phyloP scores from a whole-genome alignment of 2,113 vertebrate genomes.

The Tachysurus vachellii region DNA sequence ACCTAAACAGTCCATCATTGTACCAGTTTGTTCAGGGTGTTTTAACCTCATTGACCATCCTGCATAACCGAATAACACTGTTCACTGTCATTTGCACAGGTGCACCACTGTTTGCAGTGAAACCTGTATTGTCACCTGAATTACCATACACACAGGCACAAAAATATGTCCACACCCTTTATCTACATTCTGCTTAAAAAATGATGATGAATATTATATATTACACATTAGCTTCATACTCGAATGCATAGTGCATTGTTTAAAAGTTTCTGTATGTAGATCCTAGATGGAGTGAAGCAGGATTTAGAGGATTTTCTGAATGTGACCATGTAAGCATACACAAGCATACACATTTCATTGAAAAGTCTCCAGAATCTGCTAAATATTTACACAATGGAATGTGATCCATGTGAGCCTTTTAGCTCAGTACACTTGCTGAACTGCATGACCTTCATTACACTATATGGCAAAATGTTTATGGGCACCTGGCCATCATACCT shows the following conservation, averaged over 20 bases:
- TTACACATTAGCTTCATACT: background rate
- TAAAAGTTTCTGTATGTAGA: slow-evolving; percentile 14
- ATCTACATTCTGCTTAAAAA: slow-evolving; percentile 41
- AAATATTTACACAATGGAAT: background rate
- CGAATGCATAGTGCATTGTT: background rate
- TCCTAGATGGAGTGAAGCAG: slow-evolving; percentile 12
- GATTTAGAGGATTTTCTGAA: slow-evolving; percentile 16
- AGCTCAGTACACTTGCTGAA: background rate
- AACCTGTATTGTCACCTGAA: slow-evolving; percentile 64
- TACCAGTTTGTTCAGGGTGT: slow-evolving; percentile 74
- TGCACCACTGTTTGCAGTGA: slow-evolving; percentile 70
- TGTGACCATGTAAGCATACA: background rate
- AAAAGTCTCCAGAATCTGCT: background rate
- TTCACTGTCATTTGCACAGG: slow-evolving; percentile 72
- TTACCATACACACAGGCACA: slow-evolving; percentile 27
- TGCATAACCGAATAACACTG: slow-evolving; percentile 65
- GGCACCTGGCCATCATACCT: no score
- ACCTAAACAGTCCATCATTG: slow-evolving; percentile 24
- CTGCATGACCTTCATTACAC: background rate
- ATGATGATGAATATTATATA: background rate
- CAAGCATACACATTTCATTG: background rate
- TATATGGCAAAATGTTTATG: background rate
- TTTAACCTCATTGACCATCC: slow-evolving; percentile 62
- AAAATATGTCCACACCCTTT: background rate
- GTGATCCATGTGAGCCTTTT: background rate